Evolutionary conservation across 2,888 invertebrate species (phyloP), one percentile per base, ranked within the genome.

Genomic region (Hydroisotoma schaefferi): DNA sequence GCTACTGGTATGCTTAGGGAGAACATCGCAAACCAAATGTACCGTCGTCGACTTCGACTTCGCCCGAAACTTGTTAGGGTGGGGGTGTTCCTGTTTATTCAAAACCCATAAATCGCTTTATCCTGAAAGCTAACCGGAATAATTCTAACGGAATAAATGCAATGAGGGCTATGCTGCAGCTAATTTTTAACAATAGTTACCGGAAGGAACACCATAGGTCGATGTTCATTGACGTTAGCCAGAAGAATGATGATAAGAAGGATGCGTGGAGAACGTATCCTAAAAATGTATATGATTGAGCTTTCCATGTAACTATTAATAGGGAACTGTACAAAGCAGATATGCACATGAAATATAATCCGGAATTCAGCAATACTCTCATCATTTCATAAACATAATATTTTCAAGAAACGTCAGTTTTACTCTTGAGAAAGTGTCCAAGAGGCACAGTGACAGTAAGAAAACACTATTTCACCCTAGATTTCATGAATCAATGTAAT

Each of bases 221-320:
- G 22, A 64, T 51, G 46, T 67, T 67, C 67, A 67, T 67, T 23
- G 64, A 67, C 20, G 67, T 67, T 22, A 67, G 40, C 56, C 61
- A 67, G 44, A 64, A 67, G 40, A 67, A 67, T 6, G 59, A 61
- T 18, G 61, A 61, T 22, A 67, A 59, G 43, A 64, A 67, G 22
- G 54, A 61, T 25, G 55, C 61, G 28, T 63, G 64, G 15, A 64
- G 61, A 23, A 49, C 51, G 26, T 64, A 67, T 15, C 67, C 67
- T 67, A 33, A 3, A 57, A 54, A 10, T 33, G 20, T 40, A 5
- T 18, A 18, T 40, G 5, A 40, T 4, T 18, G 5, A 8, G 40
- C 40, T 10, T 6, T 6, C 33, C 15, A 10, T 33, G 33, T 10
- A 33, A 33, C 33, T 10, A 33, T 33, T 33, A 33, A 33, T n/a